Evolutionary conservation across 2,113 vertebrate genomes (phyloP), one percentile per base, ranked within the genome.

Genomic region (Phoenicopterus ruber): DNA sequence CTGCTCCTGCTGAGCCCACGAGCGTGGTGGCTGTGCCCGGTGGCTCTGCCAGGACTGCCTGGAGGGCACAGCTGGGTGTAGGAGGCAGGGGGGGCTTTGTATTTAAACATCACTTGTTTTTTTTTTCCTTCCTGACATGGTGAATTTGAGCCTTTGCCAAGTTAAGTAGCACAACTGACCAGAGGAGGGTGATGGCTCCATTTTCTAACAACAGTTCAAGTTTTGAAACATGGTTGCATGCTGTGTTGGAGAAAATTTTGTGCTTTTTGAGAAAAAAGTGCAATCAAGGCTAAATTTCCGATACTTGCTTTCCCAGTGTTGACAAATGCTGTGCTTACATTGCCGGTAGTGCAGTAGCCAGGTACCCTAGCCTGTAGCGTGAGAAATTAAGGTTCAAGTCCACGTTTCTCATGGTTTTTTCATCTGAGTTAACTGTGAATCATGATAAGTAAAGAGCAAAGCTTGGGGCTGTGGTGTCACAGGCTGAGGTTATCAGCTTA

Each of bases 401-500:
- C 4, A 61, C 34, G 49, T 82, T 87, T 95, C 46, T 96, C 52
- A 26, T 11, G 32, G 21, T 47, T 87, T 92, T 86, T 91, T 67
- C 73, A 79, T 94, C 57, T 26, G 34, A 87, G 42, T 67, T 85
- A 82, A 71, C 73, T 95, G 83, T 89, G 78, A 95, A 79, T 76
- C 78, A 40, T 42, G 74, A 69, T 95, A 95, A 95, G 86, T 29
- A 46, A 88, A 94, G 89, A 89, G 81, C 47, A 82, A 93, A 82
- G 52, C 94, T 87, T 69, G 49, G 66, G 84, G 78, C 91, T 95
- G 74, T 40, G 34, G 57, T 85, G 82, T 88, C 74, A 42, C 47
- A 29, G 52, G 55, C 94, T 95, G 76, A 91, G 93, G 72, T 91
- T 96, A 96, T 93, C 91, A 74, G 57, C 42, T 89, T 79, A 77